Conservation (phyloP, 2,113 vertebrate genomes). For the Syngnathus floridae region DNA sequence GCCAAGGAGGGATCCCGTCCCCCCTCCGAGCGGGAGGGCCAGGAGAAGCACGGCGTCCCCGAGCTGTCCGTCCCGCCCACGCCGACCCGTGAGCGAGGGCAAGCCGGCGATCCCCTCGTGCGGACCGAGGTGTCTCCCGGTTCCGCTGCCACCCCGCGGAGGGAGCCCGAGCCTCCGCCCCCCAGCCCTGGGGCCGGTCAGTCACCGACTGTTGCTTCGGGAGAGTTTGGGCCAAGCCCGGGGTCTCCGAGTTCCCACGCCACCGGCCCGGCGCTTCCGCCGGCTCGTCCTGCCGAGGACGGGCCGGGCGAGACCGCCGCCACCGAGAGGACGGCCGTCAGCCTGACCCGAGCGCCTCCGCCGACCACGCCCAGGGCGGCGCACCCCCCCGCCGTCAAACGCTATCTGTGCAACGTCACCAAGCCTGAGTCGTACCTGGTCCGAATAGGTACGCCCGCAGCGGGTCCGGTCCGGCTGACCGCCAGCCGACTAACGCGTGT, state of each 20-base stretch:
- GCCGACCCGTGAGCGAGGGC: constrained; percentile 27
- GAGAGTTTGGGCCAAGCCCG: constrained; percentile 2
- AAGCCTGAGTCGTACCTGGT: constrained; percentile 73
- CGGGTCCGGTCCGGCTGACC: background rate
- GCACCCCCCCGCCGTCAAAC: constrained; percentile 49
- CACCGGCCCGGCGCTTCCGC: constrained; percentile 45
- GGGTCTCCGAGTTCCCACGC: constrained; percentile 38
- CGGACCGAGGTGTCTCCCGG: constrained; percentile 26
- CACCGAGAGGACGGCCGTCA: constrained; percentile 45
- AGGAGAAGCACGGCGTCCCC: background rate
- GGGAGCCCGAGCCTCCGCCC: constrained; percentile 22
- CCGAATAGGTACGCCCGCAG: constrained; percentile 63
- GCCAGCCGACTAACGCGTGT: background rate
- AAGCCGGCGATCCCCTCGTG: background rate
- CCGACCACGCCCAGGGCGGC: constrained; percentile 57
- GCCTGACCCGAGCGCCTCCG: constrained; percentile 52
- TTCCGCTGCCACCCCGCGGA: constrained; percentile 20
- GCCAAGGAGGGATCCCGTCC: constrained; percentile 6
- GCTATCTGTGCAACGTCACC: constrained; percentile 69
- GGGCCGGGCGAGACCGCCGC: constrained; percentile 14
- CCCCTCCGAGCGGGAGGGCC: background rate
- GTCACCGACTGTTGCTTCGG: too few species aligned
- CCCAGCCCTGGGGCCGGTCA: constrained; percentile 9
- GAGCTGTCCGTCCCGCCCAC: constrained; percentile 38
- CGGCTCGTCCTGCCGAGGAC: constrained; percentile 28